Evolutionary conservation across 2,797 vertebrate species (phyloP), one percentile per base, ranked within the genome.

Genomic region (Amphiprion clarkii): DNA sequence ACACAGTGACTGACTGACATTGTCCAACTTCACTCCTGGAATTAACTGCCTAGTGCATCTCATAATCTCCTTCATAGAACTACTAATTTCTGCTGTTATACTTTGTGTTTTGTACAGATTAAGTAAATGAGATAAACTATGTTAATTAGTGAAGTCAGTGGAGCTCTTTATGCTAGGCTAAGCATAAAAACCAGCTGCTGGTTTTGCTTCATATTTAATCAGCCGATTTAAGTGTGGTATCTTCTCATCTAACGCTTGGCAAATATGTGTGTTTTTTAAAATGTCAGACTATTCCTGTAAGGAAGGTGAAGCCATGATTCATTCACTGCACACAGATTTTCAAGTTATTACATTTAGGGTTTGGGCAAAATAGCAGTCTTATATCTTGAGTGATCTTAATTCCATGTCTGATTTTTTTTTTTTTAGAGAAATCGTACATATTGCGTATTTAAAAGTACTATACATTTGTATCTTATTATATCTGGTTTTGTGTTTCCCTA

Each of bases 91-190:
- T 27, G 7, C 52, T 53, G 6, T 27, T 66, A 7, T 3, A 39
- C 13, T 14, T 51, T 1, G 2, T 3, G 21, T 52, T 29, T 27
- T 67, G 2, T 23, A 31, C 0, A 1, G 36, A 27, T 56, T 1
- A 58, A 12, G 14, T 52, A 19, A 39, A 27, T 6, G 16, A 56
- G 33, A 33, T 27, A n/a, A 11, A 52, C 21, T 5, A 16, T 13
- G 39, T 58, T 63, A 14, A 40, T 62, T 21, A 9, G 8, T 27
- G 6, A 53, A 33, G 25, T 52, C 7, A 56, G 27, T 16, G 27
- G 13, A 19, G 54, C 54, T 29, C n/a, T 36, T 46, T 27, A 58
- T 71, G 61, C 40, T 56, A 49, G 58, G 9, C 52, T 56, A 61
- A 62, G 44, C 44, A 51, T 51, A 7, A 62, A n/a, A 56, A 57